phyloP scores from a whole-genome alignment of 2,113 vertebrate species.

The Myodes glareolus region DNA sequence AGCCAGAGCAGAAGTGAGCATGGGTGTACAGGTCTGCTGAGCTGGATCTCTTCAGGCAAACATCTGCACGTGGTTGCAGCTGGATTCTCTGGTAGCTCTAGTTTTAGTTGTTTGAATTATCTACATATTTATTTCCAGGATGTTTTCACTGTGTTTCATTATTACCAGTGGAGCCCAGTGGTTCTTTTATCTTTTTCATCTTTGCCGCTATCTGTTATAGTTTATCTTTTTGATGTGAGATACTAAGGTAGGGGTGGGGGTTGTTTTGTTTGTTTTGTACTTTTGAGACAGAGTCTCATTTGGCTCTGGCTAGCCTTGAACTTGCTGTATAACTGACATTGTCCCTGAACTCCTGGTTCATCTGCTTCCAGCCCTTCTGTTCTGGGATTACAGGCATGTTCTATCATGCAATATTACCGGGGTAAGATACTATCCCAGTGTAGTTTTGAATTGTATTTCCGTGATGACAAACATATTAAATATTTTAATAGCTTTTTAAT shows the following conservation, averaged over 20 bases:
- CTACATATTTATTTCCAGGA: not conserved
- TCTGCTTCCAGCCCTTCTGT: not conserved
- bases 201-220: not conserved
- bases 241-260: too few relatives aligned
- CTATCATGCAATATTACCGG: not conserved
- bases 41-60: not conserved
- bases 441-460: not conserved
- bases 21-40: not conserved
- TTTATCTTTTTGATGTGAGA: not conserved
- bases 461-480: not conserved
- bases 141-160: not conserved
- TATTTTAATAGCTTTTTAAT: not conserved
- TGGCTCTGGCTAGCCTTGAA: not conserved
- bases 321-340: not conserved
- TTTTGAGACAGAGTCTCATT: not conserved
- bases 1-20: not conserved
- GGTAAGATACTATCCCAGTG: not conserved
- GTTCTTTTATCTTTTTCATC: not conserved
- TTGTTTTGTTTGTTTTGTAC: not conserved
- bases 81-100: not conserved
- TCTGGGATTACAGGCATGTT: not conserved
- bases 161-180: not conserved
- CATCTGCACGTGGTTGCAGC: not conserved
- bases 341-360: not conserved
- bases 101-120: not conserved